Conservation (phyloP, 2,888 invertebrate species). For the Campoletis raptor region DNA sequence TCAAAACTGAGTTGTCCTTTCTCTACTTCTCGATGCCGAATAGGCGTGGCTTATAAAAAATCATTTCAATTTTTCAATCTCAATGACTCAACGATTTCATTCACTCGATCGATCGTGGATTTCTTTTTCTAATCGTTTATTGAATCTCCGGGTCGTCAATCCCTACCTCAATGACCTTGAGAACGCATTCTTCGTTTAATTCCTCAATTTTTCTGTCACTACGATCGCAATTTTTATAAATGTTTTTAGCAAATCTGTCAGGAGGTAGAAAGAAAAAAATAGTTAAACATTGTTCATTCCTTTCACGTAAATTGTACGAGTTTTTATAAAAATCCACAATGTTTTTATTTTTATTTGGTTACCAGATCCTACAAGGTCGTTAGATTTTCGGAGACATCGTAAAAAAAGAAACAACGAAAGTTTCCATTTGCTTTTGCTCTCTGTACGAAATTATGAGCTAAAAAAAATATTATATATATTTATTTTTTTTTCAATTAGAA, state of each 20-base stretch:
- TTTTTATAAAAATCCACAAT: background rate
- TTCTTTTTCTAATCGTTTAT: constrained; percentile 6
- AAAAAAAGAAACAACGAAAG: background rate
- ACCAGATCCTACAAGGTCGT: background rate
- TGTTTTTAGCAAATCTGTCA: background rate
- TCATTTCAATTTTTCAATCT: constrained; percentile 3
- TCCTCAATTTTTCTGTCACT: background rate
- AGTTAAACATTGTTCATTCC: background rate
- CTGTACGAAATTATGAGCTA: background rate
- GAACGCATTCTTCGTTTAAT: background rate
- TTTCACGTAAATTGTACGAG: background rate
- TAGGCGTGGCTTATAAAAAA: background rate
- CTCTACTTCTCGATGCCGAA: background rate
- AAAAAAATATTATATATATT: background rate
- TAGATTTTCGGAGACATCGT: background rate
- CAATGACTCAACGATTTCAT: constrained; percentile 15
- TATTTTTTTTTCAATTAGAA: background rate
- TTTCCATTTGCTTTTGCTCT: background rate
- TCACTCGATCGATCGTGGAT: background rate
- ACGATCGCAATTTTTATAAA: background rate
- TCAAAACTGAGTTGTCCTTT: constrained; percentile 32
- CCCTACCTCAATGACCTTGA: constrained; percentile 37
- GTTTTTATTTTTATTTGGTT: background rate
- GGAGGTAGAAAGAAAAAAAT: background rate
- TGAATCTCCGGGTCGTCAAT: constrained; percentile 33